Base-by-base conservation (phyloP, 2,113 vertebrate species). In the Vulpes lagopus region DNA sequence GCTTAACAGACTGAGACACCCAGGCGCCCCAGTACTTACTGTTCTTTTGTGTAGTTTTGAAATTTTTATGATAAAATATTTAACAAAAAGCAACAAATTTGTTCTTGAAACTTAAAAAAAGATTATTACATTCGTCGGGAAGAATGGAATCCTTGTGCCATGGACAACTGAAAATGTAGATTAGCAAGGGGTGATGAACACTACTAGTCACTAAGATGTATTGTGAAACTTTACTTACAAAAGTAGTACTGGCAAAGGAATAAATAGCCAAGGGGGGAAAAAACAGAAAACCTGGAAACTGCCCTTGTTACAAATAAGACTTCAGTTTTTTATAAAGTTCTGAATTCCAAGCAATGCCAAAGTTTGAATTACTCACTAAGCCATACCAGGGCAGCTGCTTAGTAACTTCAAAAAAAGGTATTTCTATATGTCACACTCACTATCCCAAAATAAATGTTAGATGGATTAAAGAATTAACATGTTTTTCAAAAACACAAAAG, bases 281-380 rank as follows among this genome's bases (percentile, higher is more conserved):
- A 51, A 84, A 16, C 2, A 69, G 30, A 78, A 81, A 91, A 22
- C 16, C 14, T 81, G n/a, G 49, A 14, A 20, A 62, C 25, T 51
- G 27, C 5, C 22, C 43, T 17, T 69, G 6, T 71, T 55, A 71
- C 38, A 51, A 43, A 35, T 1, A 23, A 84, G 25, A 74, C 51
- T 53, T 80, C 5, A 71, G 49, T n/a, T 92, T 91, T 83, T 89
- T 20, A 73, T 53, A 11, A 91, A 83, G 38, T 25, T 88, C 32
- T 91, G 19, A 64, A 83, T 93, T 53, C 57, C 53, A 60, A 67
- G 59, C 16, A 96, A 83, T 57, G 22, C 11, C 80, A 23, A 89
- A 62, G 8, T 87, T 74, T 91, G 87, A 51, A 84, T 94, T 73
- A 81, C 49, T 73, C 30, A 55, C 65, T 87, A 87, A 91, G 60